Conservation (phyloP, 2,888 invertebrate species). For the Drosophila atripex region DNA sequence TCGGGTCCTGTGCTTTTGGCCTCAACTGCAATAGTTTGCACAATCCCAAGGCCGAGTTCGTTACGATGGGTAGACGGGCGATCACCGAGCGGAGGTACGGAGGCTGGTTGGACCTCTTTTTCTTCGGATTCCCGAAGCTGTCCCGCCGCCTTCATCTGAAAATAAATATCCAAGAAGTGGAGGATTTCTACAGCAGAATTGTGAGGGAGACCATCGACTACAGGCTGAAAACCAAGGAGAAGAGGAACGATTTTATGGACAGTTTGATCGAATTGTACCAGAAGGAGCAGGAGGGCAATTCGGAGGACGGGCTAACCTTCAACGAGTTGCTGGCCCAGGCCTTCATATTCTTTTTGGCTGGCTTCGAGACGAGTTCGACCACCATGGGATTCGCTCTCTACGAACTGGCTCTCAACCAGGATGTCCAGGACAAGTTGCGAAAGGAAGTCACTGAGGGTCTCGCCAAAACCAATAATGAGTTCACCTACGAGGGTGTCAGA, state of each 20-base stretch:
- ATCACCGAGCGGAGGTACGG: conserved; percentile 56
- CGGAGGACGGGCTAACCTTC: conserved; percentile 62
- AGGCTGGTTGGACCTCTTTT: conserved; percentile 16
- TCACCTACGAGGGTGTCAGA: conserved; percentile 76
- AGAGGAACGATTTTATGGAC: conserved; percentile 86
- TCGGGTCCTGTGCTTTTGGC: conserved; percentile 84
- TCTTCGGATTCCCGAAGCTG: conserved; percentile 44
- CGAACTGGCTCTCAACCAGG: conserved; percentile 72
- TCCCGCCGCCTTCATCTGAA: conserved; percentile 63
- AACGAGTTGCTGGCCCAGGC: conserved; percentile 79
- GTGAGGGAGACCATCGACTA: conserved; percentile 65
- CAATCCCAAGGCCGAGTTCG: conserved; percentile 82
- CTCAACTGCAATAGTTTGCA: conserved; percentile 84
- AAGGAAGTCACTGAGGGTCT: conserved; percentile 61
- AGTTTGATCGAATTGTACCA: conserved; percentile 84
- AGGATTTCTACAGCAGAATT: conserved; percentile 83
- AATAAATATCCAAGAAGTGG: conserved; percentile 58
- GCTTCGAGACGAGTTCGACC: conserved; percentile 88
- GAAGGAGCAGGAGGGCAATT: conserved; percentile 61
- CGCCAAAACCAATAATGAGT: conserved; percentile 63
- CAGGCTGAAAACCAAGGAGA: conserved; percentile 78
- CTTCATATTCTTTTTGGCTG: conserved; percentile 83
- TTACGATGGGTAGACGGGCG: conserved; percentile 69
- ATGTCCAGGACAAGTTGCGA: conserved; percentile 65
- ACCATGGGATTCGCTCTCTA: conserved; percentile 85